These are phyloP conservation scores for Toxostoma redivivum DNA, from an alignment of 2,113 vertebrate genomes.

Conservation along the genomic window DNA sequence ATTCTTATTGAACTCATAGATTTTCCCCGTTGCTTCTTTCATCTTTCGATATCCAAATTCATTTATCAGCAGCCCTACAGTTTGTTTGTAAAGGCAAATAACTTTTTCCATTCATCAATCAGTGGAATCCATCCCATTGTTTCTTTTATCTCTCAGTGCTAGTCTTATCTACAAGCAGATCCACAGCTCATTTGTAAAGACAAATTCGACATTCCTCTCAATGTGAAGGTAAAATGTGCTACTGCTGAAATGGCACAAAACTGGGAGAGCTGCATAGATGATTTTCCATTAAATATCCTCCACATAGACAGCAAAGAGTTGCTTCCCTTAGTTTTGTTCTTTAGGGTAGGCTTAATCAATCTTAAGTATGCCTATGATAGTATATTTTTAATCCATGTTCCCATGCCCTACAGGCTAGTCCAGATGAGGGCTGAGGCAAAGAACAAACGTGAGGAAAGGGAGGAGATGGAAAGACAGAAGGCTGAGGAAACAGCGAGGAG, in stretches of 20 bases:
- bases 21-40: too few relatives aligned
- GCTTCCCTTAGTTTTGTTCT: background rate
- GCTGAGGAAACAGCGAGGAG: constrained; percentile 16
- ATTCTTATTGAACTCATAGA: too few relatives aligned
- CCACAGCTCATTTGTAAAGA: too few relatives aligned
- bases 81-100: too few relatives aligned
- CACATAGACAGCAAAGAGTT: background rate
- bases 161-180: too few relatives aligned
- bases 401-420: constrained; percentile 52
- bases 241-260: background rate
- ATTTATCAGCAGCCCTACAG: too few relatives aligned
- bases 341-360: background rate
- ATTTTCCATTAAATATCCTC: background rate
- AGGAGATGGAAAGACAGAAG: constrained; percentile 31
- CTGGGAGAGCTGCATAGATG: background rate
- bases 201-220: too few relatives aligned
- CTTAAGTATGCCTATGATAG: background rate
- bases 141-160: too few relatives aligned
- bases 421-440: constrained; percentile 62
- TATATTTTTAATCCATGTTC: background rate
- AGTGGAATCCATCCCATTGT: too few relatives aligned
- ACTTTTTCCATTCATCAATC: too few relatives aligned
- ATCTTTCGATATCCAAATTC: too few relatives aligned
- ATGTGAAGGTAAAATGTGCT: background rate
- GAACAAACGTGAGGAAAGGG: constrained; percentile 38